A percentile compares a stretch with the other conserved stretches of the same genome.
Evolutionary conservation across 2,888 invertebrate species (phyloP).

Genomic region (Lymantria dispar): DNA sequence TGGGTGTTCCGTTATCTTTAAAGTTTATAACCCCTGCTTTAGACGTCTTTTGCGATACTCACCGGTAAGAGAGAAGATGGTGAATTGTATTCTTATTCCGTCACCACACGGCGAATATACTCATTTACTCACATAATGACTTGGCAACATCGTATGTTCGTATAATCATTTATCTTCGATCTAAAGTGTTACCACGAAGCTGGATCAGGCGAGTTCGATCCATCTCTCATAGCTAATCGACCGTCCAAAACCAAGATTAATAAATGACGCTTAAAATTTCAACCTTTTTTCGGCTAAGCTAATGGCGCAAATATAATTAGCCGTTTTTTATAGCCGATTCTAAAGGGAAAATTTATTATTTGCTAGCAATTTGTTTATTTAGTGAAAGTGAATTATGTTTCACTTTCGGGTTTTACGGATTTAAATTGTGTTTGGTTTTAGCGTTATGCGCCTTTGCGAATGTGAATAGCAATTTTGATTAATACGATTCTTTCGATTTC

Average conservation of each 20-base stretch:
- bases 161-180: conserved; percentile 37
- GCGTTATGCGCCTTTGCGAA: not conserved
- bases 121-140: conserved; percentile 23
- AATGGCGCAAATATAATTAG: conserved; percentile 74
- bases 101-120: not conserved
- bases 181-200: conserved; percentile 34
- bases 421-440: conserved; percentile 1
- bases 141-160: conserved; percentile 27
- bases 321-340: conserved; percentile 57
- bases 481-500: too few relatives aligned
- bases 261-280: conserved; percentile 74
- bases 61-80: too few relatives aligned
- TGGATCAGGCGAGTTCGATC: conserved; percentile 35
- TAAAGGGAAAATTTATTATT: conserved; percentile 59
- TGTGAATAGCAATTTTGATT: not conserved
- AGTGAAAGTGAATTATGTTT: conserved; percentile 59
- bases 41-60: too few relatives aligned
- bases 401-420: conserved; percentile 12
- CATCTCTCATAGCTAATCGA: conserved; percentile 72
- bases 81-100: too few relatives aligned
- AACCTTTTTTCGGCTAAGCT: conserved; percentile 79
- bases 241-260: conserved; percentile 65
- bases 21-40: too few relatives aligned
- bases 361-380: conserved; percentile 46
- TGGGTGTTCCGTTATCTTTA: too few relatives aligned